A percentile compares a stretch with the other conserved stretches of the same genome.
phyloP scores from a whole-genome alignment of 2,888 invertebrate genomes.

The Cheilosia vulpina region DNA sequence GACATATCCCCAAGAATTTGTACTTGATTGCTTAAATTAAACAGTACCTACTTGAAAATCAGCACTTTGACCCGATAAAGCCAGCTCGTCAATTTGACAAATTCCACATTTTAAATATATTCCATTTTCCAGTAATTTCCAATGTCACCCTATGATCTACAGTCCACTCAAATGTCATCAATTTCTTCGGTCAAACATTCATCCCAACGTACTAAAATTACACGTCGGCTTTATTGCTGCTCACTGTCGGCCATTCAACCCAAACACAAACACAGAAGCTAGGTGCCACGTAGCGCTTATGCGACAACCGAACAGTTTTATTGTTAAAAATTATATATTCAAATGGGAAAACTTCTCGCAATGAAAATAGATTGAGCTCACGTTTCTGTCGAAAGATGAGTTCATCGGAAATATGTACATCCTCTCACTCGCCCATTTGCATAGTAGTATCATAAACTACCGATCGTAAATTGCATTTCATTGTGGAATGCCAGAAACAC shows the following conservation, averaged over 20 bases:
- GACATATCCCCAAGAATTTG: too few relatives aligned
- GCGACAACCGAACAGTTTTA: background rate
- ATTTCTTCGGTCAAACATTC: too few relatives aligned
- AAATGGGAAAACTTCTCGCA: slow-evolving; percentile 18
- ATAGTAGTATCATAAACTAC: slow-evolving; percentile 12
- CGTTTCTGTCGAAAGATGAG: slow-evolving; percentile 21
- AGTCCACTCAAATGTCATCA: too few relatives aligned
- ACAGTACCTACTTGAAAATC: too few relatives aligned
- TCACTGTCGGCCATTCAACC: slow-evolving; percentile 14
- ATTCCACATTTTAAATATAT: too few relatives aligned
- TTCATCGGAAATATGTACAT: slow-evolving; percentile 22
- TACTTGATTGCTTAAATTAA: too few relatives aligned
- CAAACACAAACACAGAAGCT: background rate
- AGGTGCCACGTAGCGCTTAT: background rate
- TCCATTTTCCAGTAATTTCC: too few relatives aligned
- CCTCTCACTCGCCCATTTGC: slow-evolving; percentile 11
- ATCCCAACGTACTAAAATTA: too few relatives aligned
- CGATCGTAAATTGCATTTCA: background rate
- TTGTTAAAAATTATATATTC: slow-evolving; percentile 19
- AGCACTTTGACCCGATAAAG: too few relatives aligned
- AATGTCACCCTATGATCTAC: too few relatives aligned
- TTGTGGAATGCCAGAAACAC: slow-evolving; percentile 6
- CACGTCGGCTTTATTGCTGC: background rate
- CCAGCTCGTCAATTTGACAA: too few relatives aligned
- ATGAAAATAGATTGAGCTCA: slow-evolving; percentile 12